Conservation (phyloP, 2,113 vertebrate genomes). For the Tursiops truncatus region DNA sequence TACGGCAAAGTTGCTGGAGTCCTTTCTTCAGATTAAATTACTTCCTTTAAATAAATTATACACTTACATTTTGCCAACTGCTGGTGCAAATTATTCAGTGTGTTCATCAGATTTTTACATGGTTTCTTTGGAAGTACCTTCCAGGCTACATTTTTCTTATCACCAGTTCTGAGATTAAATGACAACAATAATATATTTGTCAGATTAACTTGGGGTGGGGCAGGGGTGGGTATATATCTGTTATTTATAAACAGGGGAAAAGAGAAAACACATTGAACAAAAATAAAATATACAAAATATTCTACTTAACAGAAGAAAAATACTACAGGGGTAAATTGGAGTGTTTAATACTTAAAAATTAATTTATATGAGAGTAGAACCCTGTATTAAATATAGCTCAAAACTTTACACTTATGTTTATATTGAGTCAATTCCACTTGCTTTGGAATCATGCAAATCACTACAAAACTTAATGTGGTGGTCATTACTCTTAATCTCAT, state of each 20-base stretch:
- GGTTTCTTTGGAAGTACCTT: constrained; percentile 98
- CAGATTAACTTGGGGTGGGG: neutral
- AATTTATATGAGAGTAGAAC: neutral
- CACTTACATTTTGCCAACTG: constrained; percentile 95
- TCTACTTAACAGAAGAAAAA: constrained; percentile 43
- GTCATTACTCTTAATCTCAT: neutral
- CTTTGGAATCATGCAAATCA: neutral
- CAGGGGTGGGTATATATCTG: neutral
- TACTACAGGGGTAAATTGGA: neutral
- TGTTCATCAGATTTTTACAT: constrained; percentile 96
- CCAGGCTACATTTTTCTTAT: constrained; percentile 95
- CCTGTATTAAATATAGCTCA: constrained; percentile 24
- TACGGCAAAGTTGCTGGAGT: neutral
- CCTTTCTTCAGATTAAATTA: constrained; percentile 43
- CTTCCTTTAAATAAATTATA: constrained; percentile 43
- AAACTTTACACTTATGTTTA: neutral
- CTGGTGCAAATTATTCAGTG: constrained; percentile 93
- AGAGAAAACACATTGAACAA: constrained; percentile 25
- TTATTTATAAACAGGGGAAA: constrained; percentile 2
- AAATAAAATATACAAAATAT: constrained; percentile 29
- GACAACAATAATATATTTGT: constrained; percentile 71
- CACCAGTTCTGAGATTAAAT: constrained; percentile 90
- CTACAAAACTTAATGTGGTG: neutral
- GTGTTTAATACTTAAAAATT: constrained; percentile 36
- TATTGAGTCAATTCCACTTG: neutral